Base-by-base conservation (phyloP, 2,888 invertebrate genomes). In the Lasioglossum villosulum region DNA sequence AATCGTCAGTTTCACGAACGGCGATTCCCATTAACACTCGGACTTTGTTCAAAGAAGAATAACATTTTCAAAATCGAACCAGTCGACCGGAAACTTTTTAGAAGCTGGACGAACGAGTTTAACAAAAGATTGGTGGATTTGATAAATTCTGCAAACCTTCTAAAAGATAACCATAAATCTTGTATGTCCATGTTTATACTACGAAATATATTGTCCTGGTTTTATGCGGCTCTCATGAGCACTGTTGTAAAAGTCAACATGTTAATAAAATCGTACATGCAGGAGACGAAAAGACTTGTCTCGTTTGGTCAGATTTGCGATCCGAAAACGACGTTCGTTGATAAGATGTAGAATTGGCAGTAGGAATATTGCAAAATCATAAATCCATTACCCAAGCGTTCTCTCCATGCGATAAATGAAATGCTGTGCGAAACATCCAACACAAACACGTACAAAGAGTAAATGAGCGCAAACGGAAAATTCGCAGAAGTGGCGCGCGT, bases 401-500 rank as follows among this genome's bases (percentile, higher is more conserved):
- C n/a, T 52, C 52, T n/a, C 52, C n/a, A 4, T 3, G 2, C 52
- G 16, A 66, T 34, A 68, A 68, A 68, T 19, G 19, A 37, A 23
- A 37, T 34, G 19, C 10, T 30, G 23, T 23, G 23, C 6, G 30
- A 37, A 37, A 37, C 10, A 12, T 68, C 8, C 19, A 37, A 37
- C 19, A 5, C 19, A 34, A 34, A 34, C 34, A 16, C 8, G 3
- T 10, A 10, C 10, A 52, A n/a, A 0, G 23, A 2, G 23, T 52
- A 52, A 23, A 30, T 34, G 0, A 34, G 34, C 34, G 30, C 4
- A 8, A 66, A 76, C 12, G 42, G 30, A 75, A 75, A 37, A 27
- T 76, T 80, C 52, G 14, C 12, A 45, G 42, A 48, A 72, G 48
- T n/a, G 39, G 4, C 16, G 14, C 37, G 45, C 68, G 77, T 48